Evolutionary conservation across 37 sponge, comb jelly and placozoan genomes (phyloP).

Genomic region (Oopsacas minuta): DNA sequence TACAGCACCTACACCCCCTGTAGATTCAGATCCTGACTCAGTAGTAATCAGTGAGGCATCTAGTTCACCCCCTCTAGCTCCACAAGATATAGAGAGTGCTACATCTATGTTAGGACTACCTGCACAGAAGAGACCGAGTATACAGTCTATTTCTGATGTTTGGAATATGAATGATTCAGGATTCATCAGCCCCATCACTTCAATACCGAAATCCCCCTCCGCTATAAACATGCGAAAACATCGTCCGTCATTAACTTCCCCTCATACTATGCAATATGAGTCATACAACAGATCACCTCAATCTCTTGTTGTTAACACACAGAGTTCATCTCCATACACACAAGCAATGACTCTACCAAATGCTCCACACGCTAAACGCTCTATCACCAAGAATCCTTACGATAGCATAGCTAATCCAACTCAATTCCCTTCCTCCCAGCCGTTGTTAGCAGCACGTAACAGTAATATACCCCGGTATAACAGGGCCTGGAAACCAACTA

Average conservation of each 20-base stretch:
- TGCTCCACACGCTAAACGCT: not conserved
- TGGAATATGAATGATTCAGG: not conserved
- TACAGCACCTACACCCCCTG: not conserved
- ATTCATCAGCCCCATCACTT: not conserved
- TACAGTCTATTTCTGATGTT: not conserved
- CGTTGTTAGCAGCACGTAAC: not conserved
- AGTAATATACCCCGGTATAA: not conserved
- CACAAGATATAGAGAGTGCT: not conserved
- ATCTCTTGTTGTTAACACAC: not conserved
- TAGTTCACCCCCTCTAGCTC: not conserved
- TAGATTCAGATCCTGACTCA: not conserved
- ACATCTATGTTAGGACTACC: not conserved
- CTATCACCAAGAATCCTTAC: not conserved
- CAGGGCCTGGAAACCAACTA: not conserved
- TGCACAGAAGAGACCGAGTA: not conserved
- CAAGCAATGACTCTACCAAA: not conserved
- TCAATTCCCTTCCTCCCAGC: not conserved
- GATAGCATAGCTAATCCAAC: not conserved
- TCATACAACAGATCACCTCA: not conserved
- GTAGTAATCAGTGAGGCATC: not conserved
- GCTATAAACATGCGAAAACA: not conserved
- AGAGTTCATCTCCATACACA: not conserved
- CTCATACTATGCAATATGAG: not conserved
- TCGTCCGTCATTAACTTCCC: not conserved
- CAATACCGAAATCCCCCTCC: not conserved